Percentiles rank a stretch among this genome's conserved stretches.
Evolutionary conservation across 2,888 invertebrate species (phyloP).

Genomic region (Zootermopsis nevadensis): DNA sequence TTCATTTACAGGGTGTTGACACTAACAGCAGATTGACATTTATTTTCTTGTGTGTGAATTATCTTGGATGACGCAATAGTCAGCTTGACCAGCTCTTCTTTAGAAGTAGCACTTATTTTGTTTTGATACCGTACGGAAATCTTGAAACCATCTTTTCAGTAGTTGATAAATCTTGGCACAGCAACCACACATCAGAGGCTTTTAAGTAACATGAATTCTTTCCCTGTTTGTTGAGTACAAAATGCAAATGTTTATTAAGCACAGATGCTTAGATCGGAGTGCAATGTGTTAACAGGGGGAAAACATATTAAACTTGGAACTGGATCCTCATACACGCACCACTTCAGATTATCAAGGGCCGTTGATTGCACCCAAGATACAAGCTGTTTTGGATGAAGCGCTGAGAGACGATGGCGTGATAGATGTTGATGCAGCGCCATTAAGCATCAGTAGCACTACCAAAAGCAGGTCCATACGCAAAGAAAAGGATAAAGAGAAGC

Average conservation of each 20-base stretch:
- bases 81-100: too few species aligned
- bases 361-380: conserved; percentile 52
- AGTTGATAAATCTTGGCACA: too few species aligned
- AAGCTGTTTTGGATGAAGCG: conserved; percentile 53
- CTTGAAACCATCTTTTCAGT: too few species aligned
- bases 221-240: too few species aligned
- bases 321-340: conserved; percentile 50
- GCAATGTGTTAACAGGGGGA: conserved; percentile 47
- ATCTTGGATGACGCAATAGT: too few species aligned
- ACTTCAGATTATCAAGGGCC: conserved; percentile 51
- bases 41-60: too few species aligned
- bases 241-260: background rate
- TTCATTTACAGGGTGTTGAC: too few species aligned
- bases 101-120: too few species aligned
- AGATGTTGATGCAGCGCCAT: conserved; percentile 52
- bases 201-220: too few species aligned
- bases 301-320: conserved; percentile 48
- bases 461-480: conserved; percentile 40
- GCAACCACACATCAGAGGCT: too few species aligned
- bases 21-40: too few species aligned
- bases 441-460: conserved; percentile 31
- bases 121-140: too few species aligned
- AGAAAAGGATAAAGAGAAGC: conserved; percentile 44
- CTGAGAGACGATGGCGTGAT: conserved; percentile 51
- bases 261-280: background rate